Evolutionary conservation across 2,113 vertebrate genomes (phyloP).

Genomic region (Psettodes erumei): DNA sequence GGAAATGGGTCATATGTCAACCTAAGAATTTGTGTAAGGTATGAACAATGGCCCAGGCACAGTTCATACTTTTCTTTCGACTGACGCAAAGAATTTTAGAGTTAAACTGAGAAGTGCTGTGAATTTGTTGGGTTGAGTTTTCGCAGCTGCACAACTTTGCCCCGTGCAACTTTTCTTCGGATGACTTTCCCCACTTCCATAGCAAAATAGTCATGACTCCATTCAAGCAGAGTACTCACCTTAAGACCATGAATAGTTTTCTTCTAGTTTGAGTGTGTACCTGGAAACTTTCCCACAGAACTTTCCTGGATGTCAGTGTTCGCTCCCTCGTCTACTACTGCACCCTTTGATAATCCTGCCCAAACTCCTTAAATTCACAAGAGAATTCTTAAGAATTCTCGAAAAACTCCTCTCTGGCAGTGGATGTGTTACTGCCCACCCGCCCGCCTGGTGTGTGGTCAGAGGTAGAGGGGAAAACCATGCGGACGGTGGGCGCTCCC

Average conservation of each 20-base stretch:
- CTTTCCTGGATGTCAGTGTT: conserved; percentile 74
- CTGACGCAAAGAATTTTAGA: background rate
- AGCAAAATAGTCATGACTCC: conserved; percentile 50
- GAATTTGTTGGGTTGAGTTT: conserved; percentile 23
- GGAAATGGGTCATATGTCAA: conserved; percentile 1
- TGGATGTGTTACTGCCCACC: conserved; percentile 66
- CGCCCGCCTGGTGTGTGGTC: conserved; percentile 72
- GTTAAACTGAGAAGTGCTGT: background rate
- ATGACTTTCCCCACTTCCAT: conserved; percentile 55
- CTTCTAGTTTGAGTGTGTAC: conserved; percentile 64
- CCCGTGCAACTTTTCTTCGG: conserved; percentile 41
- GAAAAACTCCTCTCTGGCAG: conserved; percentile 71
- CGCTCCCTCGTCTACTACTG: conserved; percentile 50
- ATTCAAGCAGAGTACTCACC: conserved; percentile 50
- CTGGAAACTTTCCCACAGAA: conserved; percentile 74
- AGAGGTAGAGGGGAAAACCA: conserved; percentile 69
- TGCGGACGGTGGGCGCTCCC: conserved; percentile 52
- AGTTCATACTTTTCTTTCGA: background rate
- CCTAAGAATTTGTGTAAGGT: background rate
- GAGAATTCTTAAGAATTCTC: conserved; percentile 76
- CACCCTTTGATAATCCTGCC: conserved; percentile 73
- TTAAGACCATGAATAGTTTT: conserved; percentile 65
- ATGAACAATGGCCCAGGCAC: background rate
- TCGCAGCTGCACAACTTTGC: conserved; percentile 3
- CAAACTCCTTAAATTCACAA: conserved; percentile 72